phyloP scores from a whole-genome alignment of 2,113 vertebrate species.

The Cinclus mexicanus region DNA sequence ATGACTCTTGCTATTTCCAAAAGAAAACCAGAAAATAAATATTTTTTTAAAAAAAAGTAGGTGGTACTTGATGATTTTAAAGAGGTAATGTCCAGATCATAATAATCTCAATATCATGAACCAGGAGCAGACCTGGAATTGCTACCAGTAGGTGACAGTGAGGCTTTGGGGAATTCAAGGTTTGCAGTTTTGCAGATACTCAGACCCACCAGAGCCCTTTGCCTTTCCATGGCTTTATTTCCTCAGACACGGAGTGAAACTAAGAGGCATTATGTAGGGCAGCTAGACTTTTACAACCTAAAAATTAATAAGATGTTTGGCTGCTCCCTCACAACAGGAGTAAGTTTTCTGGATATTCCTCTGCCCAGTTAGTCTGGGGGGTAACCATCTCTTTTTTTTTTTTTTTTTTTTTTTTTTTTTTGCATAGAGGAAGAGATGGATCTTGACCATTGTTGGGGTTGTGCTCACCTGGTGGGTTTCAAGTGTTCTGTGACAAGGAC shows the following conservation, averaged over 20 bases:
- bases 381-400: background rate
- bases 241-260: background rate
- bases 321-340: background rate
- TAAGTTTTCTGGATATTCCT: background rate
- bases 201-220: background rate
- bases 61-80: background rate
- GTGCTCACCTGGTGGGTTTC: background rate
- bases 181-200: background rate
- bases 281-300: background rate
- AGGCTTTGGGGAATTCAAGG: background rate
- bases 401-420: background rate
- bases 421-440: background rate
- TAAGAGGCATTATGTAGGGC: background rate
- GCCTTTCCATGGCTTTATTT: background rate
- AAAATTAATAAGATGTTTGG: background rate
- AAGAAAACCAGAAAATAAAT: background rate
- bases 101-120: background rate
- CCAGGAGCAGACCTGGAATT: background rate
- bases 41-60: background rate
- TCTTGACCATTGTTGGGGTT: accelerated
- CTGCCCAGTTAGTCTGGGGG: background rate
- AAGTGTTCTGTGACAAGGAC: background rate
- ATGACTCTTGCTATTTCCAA: background rate
- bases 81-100: background rate
- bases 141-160: background rate